Evolutionary conservation across 2,888 invertebrate species (phyloP), one percentile per base, ranked within the genome.

Genomic region (Serripes groenlandicus): DNA sequence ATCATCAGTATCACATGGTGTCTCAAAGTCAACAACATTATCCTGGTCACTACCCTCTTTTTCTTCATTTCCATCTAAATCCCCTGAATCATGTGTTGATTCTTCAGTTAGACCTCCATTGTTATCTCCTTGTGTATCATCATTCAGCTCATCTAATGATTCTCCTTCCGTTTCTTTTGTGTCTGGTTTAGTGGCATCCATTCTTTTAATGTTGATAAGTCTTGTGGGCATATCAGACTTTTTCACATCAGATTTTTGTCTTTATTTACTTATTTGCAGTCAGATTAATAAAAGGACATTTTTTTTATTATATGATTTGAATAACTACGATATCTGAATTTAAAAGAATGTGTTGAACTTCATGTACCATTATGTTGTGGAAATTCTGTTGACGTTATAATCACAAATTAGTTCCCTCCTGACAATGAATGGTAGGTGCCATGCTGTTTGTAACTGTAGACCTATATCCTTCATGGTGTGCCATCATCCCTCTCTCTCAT

Each of bases 141-240:
- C n/a, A 21, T 34, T n/a, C 21, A 21, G 30, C 21, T 62, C 70
- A 7, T 18, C 3, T n/a, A 35, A 23, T 23, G 23, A 11, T 37
- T 30, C 26, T 23, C 66, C 42, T 26, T 15, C 56, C 23, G 23
- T 1, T 3, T 15, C 56, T 11, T 23, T 23, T 2, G 11, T 23
- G 9, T 66, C 66, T 66, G 66, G 42, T 66, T 66, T 66, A 42
- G 64, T 1, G 3, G 28, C n/a, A 42, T 66, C 66, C 66, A 66
- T 66, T 9, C 42, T 28, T n/a, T 42, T 34, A 66, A 66, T 42
- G 21, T 37, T 26, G n/a, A 66, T 66, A 18, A 26, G 66, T 21
- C 42, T 66, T 66, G 42, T 66, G 34, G 66, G 66, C 66, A 66
- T 66, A n/a, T 21, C 62, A 49, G n/a, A n/a, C n/a, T n/a, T 11